Evolutionary conservation across 92 coral and sea anemone species (phyloP).

Genomic region (Metridium senile): DNA sequence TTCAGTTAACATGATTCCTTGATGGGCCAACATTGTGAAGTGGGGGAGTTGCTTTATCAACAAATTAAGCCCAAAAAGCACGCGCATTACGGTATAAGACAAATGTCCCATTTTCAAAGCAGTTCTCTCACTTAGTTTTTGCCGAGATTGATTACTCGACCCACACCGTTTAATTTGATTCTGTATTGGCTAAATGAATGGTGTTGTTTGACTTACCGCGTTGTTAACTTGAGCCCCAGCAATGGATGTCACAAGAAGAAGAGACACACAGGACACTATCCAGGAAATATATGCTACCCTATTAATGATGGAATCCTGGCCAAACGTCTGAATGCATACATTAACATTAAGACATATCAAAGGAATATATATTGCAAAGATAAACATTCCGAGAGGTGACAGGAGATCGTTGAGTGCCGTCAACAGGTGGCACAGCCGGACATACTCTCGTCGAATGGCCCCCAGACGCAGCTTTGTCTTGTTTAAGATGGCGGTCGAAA

Average conservation of each 20-base stretch:
- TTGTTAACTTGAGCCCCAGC: slow-evolving; percentile 19
- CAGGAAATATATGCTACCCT: slow-evolving; percentile 3
- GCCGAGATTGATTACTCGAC: no score
- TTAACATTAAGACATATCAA: slow-evolving; percentile 3
- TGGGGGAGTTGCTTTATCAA: no score
- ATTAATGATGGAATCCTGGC: background rate
- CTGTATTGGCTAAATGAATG: background rate
- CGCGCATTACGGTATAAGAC: no score
- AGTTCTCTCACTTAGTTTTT: no score
- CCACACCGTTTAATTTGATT: no score
- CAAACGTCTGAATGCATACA: background rate
- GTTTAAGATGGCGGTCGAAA: slow-evolving; percentile 2
- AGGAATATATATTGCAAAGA: slow-evolving; percentile 14
- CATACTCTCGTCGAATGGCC: slow-evolving; percentile 20
- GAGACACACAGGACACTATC: background rate
- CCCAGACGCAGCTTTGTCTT: background rate
- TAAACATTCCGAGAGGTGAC: background rate
- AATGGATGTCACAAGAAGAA: background rate
- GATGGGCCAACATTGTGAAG: no score
- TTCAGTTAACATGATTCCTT: no score
- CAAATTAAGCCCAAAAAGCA: no score
- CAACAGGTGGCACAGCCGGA: slow-evolving; percentile 20
- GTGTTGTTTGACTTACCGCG: slow-evolving; percentile 1
- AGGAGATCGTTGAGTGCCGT: slow-evolving; percentile 16
- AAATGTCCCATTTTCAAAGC: no score